Percentiles rank a stretch among this genome's conserved stretches.
Conservation (phyloP, 2,113 vertebrate genomes). For the Tyto alba region DNA sequence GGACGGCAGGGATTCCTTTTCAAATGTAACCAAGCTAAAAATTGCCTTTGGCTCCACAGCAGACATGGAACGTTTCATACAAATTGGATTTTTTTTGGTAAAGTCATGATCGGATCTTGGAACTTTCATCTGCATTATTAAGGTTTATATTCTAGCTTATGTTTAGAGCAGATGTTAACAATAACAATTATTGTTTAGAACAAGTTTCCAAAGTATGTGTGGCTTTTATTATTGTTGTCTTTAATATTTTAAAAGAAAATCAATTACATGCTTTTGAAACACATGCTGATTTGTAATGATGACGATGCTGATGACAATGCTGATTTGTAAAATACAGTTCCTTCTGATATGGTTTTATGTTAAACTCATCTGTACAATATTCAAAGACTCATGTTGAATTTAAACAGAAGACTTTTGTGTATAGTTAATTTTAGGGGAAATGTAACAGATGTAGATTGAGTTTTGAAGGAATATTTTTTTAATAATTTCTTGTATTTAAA, state of each 20-base stretch:
- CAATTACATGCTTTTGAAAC: background rate
- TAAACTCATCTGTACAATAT: background rate
- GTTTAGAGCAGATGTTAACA: background rate
- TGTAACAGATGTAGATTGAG: background rate
- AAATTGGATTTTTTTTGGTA: background rate
- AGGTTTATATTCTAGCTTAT: background rate
- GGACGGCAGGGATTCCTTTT: conserved; percentile 4
- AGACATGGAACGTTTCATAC: background rate
- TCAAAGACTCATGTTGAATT: background rate
- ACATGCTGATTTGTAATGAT: background rate
- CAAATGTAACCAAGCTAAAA: conserved; percentile 52
- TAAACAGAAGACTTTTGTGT: background rate
- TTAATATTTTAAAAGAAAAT: conserved; percentile 6
- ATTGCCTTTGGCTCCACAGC: conserved; percentile 24
- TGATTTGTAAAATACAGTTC: background rate
- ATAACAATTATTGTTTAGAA: background rate
- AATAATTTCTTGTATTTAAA: background rate
- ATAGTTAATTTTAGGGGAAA: background rate
- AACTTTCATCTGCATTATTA: background rate
- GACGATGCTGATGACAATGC: background rate
- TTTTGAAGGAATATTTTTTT: background rate
- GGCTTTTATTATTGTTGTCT: background rate
- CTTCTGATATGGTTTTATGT: background rate
- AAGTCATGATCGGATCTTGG: background rate
- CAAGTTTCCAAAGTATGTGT: background rate